Conservation (phyloP, 2,113 vertebrate genomes). For the Aptenodytes patagonicus region DNA sequence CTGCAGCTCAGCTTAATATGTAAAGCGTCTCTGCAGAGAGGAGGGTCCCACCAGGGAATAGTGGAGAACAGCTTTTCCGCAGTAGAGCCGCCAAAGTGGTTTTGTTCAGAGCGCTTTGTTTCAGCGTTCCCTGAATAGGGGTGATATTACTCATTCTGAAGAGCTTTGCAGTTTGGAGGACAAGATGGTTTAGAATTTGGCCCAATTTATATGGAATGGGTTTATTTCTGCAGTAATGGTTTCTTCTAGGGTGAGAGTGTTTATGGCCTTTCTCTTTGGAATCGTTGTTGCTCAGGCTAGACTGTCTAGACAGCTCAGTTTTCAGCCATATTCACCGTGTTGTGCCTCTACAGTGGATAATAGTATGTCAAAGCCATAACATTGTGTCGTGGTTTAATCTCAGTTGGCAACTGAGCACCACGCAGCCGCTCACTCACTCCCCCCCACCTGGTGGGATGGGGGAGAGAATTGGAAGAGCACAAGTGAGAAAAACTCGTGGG, state of each 20-base stretch:
- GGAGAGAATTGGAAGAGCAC: too few relatives aligned
- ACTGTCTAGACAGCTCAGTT: not conserved
- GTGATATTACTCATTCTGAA: not conserved
- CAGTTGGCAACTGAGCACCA: too few relatives aligned
- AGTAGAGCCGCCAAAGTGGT: not conserved
- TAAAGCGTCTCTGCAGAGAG: not conserved
- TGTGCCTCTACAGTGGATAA: not conserved
- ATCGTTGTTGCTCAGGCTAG: not conserved
- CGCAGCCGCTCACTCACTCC: too few relatives aligned
- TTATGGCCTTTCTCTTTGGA: not conserved
- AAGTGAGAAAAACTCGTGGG: too few relatives aligned
- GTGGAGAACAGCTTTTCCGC: fast-evolving
- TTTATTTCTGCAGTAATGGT: not conserved
- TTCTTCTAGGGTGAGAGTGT: not conserved
- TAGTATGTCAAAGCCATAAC: not conserved
- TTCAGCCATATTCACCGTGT: not conserved
- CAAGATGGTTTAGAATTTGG: not conserved
- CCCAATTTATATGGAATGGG: not conserved
- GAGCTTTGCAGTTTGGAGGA: not conserved
- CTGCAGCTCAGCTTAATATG: not conserved
- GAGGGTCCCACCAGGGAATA: not conserved
- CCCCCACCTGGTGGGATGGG: too few relatives aligned
- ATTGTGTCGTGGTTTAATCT: too few relatives aligned
- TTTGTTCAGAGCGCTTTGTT: not conserved
- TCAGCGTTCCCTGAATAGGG: not conserved